These are phyloP conservation scores for Megaleporinus macrocephalus DNA, from an alignment of 2,113 vertebrate genomes.

Conservation along the genomic window DNA sequence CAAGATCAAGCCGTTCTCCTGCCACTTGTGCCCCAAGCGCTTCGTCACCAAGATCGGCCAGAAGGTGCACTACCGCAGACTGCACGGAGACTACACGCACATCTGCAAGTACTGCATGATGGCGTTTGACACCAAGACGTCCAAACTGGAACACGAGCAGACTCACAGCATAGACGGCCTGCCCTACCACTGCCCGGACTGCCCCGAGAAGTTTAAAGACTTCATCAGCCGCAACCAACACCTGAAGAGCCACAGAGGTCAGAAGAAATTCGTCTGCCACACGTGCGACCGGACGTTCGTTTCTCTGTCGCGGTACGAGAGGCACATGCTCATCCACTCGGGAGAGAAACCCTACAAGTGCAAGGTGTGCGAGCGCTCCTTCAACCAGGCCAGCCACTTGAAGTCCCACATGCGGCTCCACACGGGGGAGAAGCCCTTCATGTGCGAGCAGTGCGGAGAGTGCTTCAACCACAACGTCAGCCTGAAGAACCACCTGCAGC, in stretches of 20 bases:
- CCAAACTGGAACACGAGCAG: slow-evolving; percentile 32
- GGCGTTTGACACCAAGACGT: slow-evolving; percentile 13
- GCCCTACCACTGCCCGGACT: slow-evolving; percentile 34
- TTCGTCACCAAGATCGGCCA: slow-evolving; percentile 30
- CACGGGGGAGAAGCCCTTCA: slow-evolving; percentile 42
- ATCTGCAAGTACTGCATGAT: slow-evolving; percentile 40
- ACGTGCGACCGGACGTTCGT: slow-evolving; percentile 15
- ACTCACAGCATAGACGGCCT: slow-evolving; percentile 19
- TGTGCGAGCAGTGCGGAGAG: slow-evolving; percentile 42
- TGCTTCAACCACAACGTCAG: slow-evolving; percentile 46
- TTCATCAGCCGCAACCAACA: slow-evolving; percentile 31
- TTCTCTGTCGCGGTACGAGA: slow-evolving; percentile 23
- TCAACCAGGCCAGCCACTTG: slow-evolving; percentile 35
- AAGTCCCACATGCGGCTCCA: slow-evolving; percentile 42
- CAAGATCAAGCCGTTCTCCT: slow-evolving; percentile 36
- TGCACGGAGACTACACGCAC: slow-evolving; percentile 44
- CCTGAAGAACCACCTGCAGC: slow-evolving; percentile 28
- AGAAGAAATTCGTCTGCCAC: slow-evolving; percentile 30
- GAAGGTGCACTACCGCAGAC: slow-evolving; percentile 38
- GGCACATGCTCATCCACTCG: slow-evolving; percentile 38
- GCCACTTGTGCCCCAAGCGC: slow-evolving; percentile 28
- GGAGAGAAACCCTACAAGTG: slow-evolving; percentile 36
- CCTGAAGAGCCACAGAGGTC: slow-evolving; percentile 27
- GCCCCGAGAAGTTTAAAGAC: slow-evolving; percentile 40
- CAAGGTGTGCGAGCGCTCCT: slow-evolving; percentile 20